phyloP scores from a whole-genome alignment of 1,140 invertebrate genomes.

The Chironomus striatipennis region DNA sequence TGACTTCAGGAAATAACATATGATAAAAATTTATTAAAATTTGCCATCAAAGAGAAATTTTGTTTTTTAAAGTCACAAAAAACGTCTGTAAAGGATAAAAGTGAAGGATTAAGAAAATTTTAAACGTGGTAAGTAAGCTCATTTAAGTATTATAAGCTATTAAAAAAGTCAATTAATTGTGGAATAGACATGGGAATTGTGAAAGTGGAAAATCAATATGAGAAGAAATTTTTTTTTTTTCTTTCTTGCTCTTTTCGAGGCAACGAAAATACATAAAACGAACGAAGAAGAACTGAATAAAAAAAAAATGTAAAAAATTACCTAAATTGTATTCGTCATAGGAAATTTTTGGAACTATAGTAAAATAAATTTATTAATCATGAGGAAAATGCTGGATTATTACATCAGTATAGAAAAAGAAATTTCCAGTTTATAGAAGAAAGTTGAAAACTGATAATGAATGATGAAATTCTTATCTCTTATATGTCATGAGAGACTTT shows the following conservation, averaged over 20 bases:
- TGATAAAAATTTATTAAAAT: conserved; percentile 5
- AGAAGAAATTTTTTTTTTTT: conserved; percentile 3
- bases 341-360: not conserved
- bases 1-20: conserved; percentile 3
- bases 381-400: not conserved
- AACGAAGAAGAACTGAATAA: not conserved
- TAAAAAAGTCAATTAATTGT: not conserved
- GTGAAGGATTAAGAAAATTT: not conserved
- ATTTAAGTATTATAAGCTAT: not conserved
- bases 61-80: not conserved
- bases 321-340: conserved; percentile 13
- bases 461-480: too few relatives aligned
- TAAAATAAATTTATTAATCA: not conserved
- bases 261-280: not conserved
- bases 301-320: conserved; percentile 1
- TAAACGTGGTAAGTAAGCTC: not conserved
- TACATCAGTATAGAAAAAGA: too few relatives aligned
- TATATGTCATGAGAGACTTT: too few relatives aligned
- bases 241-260: not conserved
- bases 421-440: too few relatives aligned
- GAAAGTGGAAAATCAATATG: conserved; percentile 9
- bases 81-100: not conserved
- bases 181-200: not conserved
- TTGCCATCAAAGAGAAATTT: not conserved
- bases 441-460: too few relatives aligned